Evolutionary conservation across 2,888 invertebrate genomes (phyloP), one percentile per base, ranked within the genome.

Genomic region (Andrena haemorrhoa): DNA sequence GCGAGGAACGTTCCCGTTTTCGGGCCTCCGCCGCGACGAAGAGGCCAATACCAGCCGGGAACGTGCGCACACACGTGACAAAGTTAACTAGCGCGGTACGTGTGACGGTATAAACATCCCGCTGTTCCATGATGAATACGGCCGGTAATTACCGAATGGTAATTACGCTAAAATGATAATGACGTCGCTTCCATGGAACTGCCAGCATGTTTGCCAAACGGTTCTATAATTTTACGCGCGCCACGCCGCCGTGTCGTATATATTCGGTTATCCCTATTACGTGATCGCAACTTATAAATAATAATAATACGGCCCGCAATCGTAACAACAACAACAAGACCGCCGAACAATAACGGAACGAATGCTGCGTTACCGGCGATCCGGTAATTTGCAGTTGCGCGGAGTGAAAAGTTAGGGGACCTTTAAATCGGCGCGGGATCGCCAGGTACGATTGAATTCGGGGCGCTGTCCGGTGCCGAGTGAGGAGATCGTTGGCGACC

Each of bases 101-200:
- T 64, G 85, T 79, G 75, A 85, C 77, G 79, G 77, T 83, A 83
- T 85, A 83, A 87, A 87, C 83, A 85, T 81, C 75, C 73, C 35
- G 79, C 65, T 75, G 74, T 58, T 41, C 63, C 66, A 79, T 85
- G 88, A 88, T 85, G 88, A 88, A 88, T 88, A 85, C 82, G 78
- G 53, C 71, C 71, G 65, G 83, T 86, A 88, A 88, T 88, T 88
- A 86, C 85, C 81, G 77, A 86, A 86, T 83, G 88, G 86, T 88
- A 88, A 88, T 88, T 88, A 88, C 87, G 82, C 81, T 84, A 86
- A 86, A 88, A 88, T 86, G 88, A 88, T 88, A 88, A 88, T 88
- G 86, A 88, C 85, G 74, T 77, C 85, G 86, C 83, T 77, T 77
- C 66, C 80, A 79, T 77, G 58, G 66, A 61, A 83, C 80, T 71